These are phyloP conservation scores for Lasioglossum morio DNA, from an alignment of 2,888 invertebrate species.

Conservation along the genomic window DNA sequence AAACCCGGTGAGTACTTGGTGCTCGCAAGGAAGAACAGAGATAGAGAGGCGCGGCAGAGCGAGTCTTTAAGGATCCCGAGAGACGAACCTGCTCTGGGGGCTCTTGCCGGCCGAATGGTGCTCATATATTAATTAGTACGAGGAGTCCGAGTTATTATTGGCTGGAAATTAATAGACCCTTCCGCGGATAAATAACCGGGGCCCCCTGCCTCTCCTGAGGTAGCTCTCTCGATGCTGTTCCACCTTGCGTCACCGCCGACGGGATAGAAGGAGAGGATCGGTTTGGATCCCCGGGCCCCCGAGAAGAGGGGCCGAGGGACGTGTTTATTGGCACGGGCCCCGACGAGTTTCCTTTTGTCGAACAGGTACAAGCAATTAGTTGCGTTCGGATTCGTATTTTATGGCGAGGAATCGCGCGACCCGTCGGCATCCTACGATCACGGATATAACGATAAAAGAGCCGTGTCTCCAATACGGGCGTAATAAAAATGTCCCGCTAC, in stretches of 20 bases:
- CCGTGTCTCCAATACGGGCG: slow-evolving; percentile 1
- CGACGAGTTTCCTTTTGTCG: slow-evolving; percentile 67
- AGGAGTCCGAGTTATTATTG: slow-evolving; percentile 79
- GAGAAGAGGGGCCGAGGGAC: slow-evolving; percentile 50
- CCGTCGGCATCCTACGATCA: slow-evolving; percentile 45
- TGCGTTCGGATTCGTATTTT: slow-evolving; percentile 66
- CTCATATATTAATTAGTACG: slow-evolving; percentile 82
- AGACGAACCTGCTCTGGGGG: slow-evolving; percentile 77
- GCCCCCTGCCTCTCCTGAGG: slow-evolving; percentile 58
- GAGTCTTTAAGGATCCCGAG: slow-evolving; percentile 67
- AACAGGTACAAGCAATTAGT: slow-evolving; percentile 72
- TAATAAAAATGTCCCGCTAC: slow-evolving; percentile 44
- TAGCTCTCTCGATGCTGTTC: slow-evolving; percentile 56
- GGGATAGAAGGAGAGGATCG: slow-evolving; percentile 28
- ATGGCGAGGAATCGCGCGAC: slow-evolving; percentile 54
- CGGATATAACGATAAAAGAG: slow-evolving; percentile 44
- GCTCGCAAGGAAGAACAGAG: slow-evolving; percentile 22
- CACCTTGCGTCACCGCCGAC: slow-evolving; percentile 56
- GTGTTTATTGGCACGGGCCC: slow-evolving; percentile 70
- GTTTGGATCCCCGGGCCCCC: background rate
- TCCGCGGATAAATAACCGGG: slow-evolving; percentile 77
- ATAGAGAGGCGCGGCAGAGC: slow-evolving; percentile 35
- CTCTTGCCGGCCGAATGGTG: slow-evolving; percentile 72
- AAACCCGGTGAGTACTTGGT: background rate
- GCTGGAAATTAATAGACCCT: slow-evolving; percentile 80